These are phyloP conservation scores for Phaethon lepturus DNA, from an alignment of 2,113 vertebrate genomes.

Conservation along the genomic window DNA sequence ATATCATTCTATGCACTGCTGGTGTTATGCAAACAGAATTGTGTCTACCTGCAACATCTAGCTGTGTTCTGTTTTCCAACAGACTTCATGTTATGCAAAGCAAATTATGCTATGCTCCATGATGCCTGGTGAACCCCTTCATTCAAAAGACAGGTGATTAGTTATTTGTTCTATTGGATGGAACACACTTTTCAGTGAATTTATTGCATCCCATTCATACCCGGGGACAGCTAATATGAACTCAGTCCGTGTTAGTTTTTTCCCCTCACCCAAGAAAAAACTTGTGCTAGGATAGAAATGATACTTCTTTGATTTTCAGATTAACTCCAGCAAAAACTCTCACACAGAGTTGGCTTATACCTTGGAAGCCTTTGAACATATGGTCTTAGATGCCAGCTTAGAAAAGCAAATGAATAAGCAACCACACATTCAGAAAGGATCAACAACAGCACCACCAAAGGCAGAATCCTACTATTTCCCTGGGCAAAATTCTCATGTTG, in stretches of 20 bases:
- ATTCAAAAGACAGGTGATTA: neutral
- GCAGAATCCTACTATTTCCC: neutral
- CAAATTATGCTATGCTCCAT: neutral
- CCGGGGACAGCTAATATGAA: neutral
- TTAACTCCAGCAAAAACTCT: neutral
- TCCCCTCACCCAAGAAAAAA: neutral
- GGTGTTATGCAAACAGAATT: neutral
- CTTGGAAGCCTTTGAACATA: constrained; percentile 13
- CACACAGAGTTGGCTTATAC: neutral
- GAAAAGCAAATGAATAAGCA: constrained; percentile 15
- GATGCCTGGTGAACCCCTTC: neutral
- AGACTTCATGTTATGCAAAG: neutral
- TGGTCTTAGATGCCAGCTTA: neutral
- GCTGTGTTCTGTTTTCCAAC: neutral
- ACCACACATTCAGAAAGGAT: neutral
- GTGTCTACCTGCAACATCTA: neutral
- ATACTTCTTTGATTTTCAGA: neutral
- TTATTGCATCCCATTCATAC: neutral
- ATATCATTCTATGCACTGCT: neutral
- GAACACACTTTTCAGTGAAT: neutral
- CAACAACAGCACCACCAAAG: neutral
- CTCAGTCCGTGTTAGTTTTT: neutral
- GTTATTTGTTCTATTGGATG: neutral
- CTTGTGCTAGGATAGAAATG: neutral
- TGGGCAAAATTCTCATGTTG: neutral